These are phyloP conservation scores for Denticeps clupeoides DNA, from an alignment of 2,797 vertebrate species.

Conservation along the genomic window DNA sequence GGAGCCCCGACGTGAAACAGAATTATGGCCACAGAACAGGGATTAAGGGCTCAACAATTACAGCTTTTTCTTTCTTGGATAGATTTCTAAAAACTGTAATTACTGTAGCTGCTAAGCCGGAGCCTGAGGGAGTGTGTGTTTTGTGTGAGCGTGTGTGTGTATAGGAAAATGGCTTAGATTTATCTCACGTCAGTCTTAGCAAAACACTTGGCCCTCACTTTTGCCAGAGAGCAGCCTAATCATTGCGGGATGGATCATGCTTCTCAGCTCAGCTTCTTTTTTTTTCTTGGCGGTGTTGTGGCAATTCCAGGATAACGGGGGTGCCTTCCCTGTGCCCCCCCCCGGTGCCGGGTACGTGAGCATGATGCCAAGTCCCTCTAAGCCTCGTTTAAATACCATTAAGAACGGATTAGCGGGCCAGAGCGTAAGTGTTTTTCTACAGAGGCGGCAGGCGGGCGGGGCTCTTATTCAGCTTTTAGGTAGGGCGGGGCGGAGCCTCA, in stretches of 20 bases:
- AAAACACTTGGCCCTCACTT: too few relatives aligned
- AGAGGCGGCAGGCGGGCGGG: not conserved
- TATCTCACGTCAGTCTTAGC: slow-evolving; percentile 20
- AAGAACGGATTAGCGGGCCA: slow-evolving; percentile 4
- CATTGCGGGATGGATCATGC: slow-evolving; percentile 22
- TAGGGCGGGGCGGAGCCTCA: not conserved
- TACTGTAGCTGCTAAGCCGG: slow-evolving; percentile 22
- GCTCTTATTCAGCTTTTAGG: not conserved
- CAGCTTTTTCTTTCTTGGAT: slow-evolving; percentile 1
- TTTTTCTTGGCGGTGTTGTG: slow-evolving; percentile 10
- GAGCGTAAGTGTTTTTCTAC: not conserved
- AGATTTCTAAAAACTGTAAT: slow-evolving; percentile 20
- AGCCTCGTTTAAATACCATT: not conserved
- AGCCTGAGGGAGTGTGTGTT: not conserved
- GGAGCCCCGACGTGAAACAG: slow-evolving; percentile 8
- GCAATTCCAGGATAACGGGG: not conserved
- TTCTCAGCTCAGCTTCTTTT: slow-evolving; percentile 17
- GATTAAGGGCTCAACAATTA: slow-evolving; percentile 22
- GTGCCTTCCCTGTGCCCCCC: not conserved
- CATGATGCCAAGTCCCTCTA: not conserved
- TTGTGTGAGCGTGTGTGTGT: slow-evolving; percentile 10
- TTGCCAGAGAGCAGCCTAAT: slow-evolving; percentile 25
- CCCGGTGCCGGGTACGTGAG: not conserved
- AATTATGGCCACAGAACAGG: slow-evolving; percentile 19
- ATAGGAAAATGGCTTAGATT: slow-evolving; percentile 30